Evolutionary conservation across 2,113 vertebrate genomes (phyloP).

Genomic region (Cynopterus brachyotis): DNA sequence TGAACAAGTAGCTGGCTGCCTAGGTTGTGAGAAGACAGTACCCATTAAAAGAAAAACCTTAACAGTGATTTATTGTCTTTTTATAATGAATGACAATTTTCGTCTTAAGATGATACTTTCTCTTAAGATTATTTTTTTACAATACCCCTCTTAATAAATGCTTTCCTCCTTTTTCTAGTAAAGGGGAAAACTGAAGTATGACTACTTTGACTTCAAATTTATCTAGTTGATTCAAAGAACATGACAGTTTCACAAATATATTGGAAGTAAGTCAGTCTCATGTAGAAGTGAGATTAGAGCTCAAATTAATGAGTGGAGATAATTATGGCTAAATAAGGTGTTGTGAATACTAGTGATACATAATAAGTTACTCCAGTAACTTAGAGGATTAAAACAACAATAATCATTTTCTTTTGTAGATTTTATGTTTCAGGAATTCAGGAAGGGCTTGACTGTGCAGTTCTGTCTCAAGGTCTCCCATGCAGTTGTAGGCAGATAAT

Average conservation of each 20-base stretch:
- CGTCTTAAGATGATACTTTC: background rate
- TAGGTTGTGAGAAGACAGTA: background rate
- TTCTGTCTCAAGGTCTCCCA: background rate
- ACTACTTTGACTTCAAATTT: background rate
- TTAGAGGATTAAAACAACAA: background rate
- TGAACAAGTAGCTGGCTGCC: background rate
- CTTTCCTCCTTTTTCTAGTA: conserved; percentile 7
- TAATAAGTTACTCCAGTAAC: background rate
- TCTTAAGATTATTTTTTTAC: conserved; percentile 20
- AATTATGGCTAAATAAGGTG: background rate
- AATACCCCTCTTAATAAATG: background rate
- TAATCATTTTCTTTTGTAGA: background rate
- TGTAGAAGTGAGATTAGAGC: background rate
- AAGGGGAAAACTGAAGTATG: background rate
- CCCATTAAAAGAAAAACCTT: background rate
- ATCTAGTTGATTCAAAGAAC: background rate
- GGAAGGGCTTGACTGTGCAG: background rate
- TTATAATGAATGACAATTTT: background rate
- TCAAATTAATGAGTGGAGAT: background rate
- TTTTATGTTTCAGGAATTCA: background rate
- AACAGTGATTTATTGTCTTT: background rate
- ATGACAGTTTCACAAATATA: background rate
- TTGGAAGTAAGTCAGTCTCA: background rate
- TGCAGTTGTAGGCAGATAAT: background rate
- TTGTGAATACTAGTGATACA: background rate